phyloP scores from a whole-genome alignment of 2,797 vertebrate species.

The Varecia variegata region DNA sequence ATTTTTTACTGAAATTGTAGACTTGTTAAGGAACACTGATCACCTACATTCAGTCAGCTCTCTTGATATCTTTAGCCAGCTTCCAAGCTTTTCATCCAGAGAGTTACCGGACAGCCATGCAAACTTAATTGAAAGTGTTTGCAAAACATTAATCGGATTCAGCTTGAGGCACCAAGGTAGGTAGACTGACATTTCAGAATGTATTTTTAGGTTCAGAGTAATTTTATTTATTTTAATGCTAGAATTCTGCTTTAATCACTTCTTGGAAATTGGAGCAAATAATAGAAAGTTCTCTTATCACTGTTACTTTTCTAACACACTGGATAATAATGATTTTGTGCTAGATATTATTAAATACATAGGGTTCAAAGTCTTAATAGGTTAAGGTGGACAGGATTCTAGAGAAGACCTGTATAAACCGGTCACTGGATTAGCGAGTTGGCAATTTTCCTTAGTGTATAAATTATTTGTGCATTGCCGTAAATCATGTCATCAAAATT shows the following conservation, averaged over 20 bases:
- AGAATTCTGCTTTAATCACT: slow-evolving; percentile 39
- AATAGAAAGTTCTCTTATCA: not conserved
- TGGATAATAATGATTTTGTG: not conserved
- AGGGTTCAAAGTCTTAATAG: not conserved
- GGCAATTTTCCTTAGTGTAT: not conserved
- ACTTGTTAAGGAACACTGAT: slow-evolving; percentile 32
- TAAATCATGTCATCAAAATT: slow-evolving; percentile 21
- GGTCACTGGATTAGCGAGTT: not conserved
- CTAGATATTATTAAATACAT: not conserved
- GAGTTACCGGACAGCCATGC: not conserved
- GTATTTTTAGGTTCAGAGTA: slow-evolving; percentile 46
- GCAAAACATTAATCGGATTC: slow-evolving; percentile 35
- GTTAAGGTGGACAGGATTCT: not conserved
- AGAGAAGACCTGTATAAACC: not conserved
- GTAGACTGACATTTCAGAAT: slow-evolving; percentile 24
- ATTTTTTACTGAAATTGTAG: not conserved
- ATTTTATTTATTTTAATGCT: slow-evolving; percentile 42
- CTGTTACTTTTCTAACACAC: not conserved
- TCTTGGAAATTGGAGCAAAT: slow-evolving; percentile 27
- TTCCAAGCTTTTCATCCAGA: slow-evolving; percentile 37
- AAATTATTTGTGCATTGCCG: not conserved
- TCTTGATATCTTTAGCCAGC: slow-evolving; percentile 27
- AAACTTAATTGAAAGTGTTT: slow-evolving; percentile 58
- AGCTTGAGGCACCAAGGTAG: slow-evolving; percentile 31
- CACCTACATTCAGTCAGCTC: not conserved